Conservation (phyloP, 92 coral and sea anemone genomes). For the Umimayanthus chanpuru region DNA sequence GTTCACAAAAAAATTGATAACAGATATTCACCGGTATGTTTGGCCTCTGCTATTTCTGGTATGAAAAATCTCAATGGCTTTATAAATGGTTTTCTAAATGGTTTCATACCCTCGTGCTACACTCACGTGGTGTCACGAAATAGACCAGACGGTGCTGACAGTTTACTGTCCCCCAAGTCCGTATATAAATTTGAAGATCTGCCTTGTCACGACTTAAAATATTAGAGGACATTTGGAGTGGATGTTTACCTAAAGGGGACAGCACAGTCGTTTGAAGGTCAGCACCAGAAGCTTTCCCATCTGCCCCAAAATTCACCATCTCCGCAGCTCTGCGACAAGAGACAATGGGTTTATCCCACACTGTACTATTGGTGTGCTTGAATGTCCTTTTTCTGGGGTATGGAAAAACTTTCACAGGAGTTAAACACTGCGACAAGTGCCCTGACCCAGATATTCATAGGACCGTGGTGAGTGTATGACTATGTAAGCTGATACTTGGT, state of each 20-base stretch:
- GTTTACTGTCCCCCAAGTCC: background rate
- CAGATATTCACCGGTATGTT: background rate
- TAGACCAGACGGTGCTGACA: background rate
- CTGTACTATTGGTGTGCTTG: background rate
- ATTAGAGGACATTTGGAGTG: background rate
- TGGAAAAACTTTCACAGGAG: background rate
- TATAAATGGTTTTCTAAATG: background rate
- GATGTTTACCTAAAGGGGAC: background rate
- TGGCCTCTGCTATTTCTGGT: background rate
- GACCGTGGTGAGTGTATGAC: background rate
- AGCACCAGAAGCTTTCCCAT: background rate
- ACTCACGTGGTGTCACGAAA: background rate
- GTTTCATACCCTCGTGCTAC: background rate
- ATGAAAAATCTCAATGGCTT: background rate
- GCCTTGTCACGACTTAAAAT: background rate
- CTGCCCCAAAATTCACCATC: background rate
- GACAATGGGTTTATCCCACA: background rate
- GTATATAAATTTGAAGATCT: background rate
- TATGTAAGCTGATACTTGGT: background rate
- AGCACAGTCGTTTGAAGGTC: background rate
- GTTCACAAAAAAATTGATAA: background rate
- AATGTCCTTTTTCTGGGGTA: background rate
- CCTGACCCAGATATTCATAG: constrained; percentile 2
- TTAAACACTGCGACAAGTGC: background rate
- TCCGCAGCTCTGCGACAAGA: background rate